A percentile compares a stretch with the other conserved stretches of the same genome.
phyloP scores from a whole-genome alignment of 2,888 invertebrate species.

The Lobophora halterata region DNA sequence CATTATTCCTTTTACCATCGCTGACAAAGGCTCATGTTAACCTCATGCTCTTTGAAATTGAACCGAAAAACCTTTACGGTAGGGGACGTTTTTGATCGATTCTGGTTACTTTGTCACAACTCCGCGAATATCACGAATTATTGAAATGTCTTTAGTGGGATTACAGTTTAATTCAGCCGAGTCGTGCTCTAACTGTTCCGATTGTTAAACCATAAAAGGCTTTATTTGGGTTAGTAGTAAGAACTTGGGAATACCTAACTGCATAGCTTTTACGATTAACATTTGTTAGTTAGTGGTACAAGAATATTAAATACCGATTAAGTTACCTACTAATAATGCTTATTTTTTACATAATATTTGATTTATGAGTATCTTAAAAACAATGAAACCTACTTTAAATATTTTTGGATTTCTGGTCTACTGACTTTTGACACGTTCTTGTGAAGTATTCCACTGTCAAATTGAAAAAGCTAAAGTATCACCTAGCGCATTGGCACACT shows the following conservation, averaged over 20 bases:
- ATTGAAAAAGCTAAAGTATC: too few relatives aligned
- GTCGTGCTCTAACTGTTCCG: slow-evolving; percentile 59
- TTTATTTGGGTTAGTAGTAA: slow-evolving; percentile 26
- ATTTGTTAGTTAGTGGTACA: too few relatives aligned
- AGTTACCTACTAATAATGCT: neutral
- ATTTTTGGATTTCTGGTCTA: too few relatives aligned
- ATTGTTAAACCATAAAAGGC: slow-evolving; percentile 34
- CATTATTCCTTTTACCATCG: slow-evolving; percentile 13
- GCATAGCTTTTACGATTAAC: slow-evolving; percentile 1
- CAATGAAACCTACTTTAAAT: too few relatives aligned
- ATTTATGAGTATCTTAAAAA: too few relatives aligned
- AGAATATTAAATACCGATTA: neutral
- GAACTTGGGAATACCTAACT: slow-evolving; percentile 13
- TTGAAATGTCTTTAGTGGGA: slow-evolving; percentile 49
- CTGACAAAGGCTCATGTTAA: slow-evolving; percentile 1
- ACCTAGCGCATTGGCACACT: slow-evolving; percentile 11
- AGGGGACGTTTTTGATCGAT: slow-evolving; percentile 14
- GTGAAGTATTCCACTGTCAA: too few relatives aligned
- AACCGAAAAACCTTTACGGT: slow-evolving; percentile 1
- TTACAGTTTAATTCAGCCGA: slow-evolving; percentile 52
- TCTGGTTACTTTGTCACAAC: slow-evolving; percentile 34
- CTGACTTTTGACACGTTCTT: too few relatives aligned
- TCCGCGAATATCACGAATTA: slow-evolving; percentile 53
- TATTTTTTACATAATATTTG: neutral
- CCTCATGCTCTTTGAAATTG: neutral